These are phyloP conservation scores for Lasius platythorax DNA, from an alignment of 2,888 invertebrate genomes.

Conservation along the genomic window DNA sequence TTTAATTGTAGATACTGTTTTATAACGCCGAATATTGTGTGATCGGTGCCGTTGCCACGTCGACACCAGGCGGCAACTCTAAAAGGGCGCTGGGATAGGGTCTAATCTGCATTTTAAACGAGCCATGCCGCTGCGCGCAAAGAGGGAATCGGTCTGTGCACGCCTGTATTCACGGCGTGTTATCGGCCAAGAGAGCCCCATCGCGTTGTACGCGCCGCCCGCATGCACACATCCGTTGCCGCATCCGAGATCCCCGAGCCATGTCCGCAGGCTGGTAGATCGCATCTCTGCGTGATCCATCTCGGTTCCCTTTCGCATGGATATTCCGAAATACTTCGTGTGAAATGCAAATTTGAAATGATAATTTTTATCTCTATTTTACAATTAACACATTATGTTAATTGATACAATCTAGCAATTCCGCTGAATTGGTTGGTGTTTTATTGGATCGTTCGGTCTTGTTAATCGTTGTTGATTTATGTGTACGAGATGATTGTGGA, in stretches of 20 bases:
- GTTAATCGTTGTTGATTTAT: background rate
- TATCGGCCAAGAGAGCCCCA: constrained; percentile 45
- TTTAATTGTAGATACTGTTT: constrained; percentile 52
- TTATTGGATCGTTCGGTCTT: background rate
- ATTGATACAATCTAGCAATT: background rate
- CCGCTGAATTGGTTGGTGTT: background rate
- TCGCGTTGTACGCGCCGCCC: constrained; percentile 38
- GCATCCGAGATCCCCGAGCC: constrained; percentile 24
- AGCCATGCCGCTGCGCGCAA: constrained; percentile 62
- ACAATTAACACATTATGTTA: background rate
- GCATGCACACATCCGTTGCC: constrained; percentile 26
- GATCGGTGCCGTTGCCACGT: constrained; percentile 50
- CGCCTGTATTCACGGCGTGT: constrained; percentile 53
- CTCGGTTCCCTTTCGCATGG: background rate
- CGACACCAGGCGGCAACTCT: constrained; percentile 62
- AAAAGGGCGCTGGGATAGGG: constrained; percentile 70
- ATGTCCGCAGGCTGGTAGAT: constrained; percentile 9
- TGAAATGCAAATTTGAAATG: background rate
- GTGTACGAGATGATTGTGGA: background rate
- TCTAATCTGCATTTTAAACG: constrained; percentile 83
- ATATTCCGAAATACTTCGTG: constrained; percentile 14
- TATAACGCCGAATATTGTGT: constrained; percentile 14
- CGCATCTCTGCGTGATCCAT: constrained; percentile 19
- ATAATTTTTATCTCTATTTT: background rate
- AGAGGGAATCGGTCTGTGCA: constrained; percentile 51